A percentile compares a stretch with the other conserved stretches of the same genome.
Conservation (phyloP, 1,140 invertebrate genomes). For the Eubasilissa regina region DNA sequence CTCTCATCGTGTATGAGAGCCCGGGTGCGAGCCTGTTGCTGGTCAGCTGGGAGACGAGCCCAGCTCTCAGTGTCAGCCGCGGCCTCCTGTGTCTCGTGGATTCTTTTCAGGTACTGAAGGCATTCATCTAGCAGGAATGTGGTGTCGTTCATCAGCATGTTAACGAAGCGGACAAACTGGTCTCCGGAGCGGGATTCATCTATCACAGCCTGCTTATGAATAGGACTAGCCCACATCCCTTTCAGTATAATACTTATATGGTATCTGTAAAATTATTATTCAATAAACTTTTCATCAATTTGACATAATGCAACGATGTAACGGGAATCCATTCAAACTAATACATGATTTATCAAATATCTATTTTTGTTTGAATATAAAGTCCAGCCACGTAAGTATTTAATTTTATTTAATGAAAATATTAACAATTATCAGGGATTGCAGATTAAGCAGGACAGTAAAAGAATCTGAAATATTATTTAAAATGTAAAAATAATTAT, state of each 20-base stretch:
- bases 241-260: constrained; percentile 98
- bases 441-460: too few species aligned
- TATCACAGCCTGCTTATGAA: constrained; percentile 80
- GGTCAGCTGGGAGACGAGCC: constrained; percentile 78
- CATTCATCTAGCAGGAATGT: constrained; percentile 98
- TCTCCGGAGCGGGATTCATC: constrained; percentile 88
- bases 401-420: too few species aligned
- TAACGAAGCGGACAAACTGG: constrained; percentile 98
- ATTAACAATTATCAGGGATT: too few species aligned
- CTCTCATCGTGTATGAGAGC: constrained; percentile 92
- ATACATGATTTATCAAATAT: too few species aligned
- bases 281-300: too few species aligned
- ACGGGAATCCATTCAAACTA: too few species aligned
- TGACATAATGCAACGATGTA: too few species aligned
- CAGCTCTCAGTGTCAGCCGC: constrained; percentile 78
- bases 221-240: constrained; percentile 84
- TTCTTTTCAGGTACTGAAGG: constrained; percentile 93
- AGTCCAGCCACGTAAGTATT: too few species aligned
- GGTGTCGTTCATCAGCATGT: constrained; percentile 99
- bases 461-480: too few species aligned
- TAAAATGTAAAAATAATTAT: too few species aligned
- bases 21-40: constrained; percentile 83
- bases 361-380: too few species aligned
- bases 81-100: constrained; percentile 93
- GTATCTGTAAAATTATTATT: constrained; percentile 77